Conservation (phyloP, 2,113 vertebrate species). For the Antigone vipio region DNA sequence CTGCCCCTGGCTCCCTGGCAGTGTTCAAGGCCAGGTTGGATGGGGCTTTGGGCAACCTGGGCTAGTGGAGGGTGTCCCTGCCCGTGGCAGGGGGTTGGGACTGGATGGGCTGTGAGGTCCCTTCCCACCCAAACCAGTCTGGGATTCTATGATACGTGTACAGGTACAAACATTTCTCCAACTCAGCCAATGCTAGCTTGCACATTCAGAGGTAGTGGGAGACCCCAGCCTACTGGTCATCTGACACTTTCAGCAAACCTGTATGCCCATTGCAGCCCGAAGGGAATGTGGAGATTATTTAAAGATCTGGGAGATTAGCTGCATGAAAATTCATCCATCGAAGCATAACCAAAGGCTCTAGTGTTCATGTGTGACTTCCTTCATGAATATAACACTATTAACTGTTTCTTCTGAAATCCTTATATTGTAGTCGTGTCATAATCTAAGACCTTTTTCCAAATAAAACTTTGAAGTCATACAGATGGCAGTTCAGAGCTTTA, state of each 20-base stretch:
- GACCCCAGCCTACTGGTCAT: not conserved
- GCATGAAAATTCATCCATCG: not conserved
- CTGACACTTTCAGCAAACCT: not conserved
- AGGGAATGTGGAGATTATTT: not conserved
- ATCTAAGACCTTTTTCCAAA: not conserved
- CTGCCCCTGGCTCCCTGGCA: too few species aligned
- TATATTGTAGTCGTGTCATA: not conserved
- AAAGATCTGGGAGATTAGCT: not conserved
- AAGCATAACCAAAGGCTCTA: not conserved
- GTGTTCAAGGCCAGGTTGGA: too few species aligned
- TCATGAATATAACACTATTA: too few species aligned
- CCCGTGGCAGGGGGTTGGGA: too few species aligned
- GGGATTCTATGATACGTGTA: too few species aligned
- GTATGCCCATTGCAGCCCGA: not conserved
- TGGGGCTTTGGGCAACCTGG: too few species aligned
- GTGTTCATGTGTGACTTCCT: not conserved
- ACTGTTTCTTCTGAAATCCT: not conserved
- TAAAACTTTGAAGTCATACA: not conserved
- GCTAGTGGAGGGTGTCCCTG: too few species aligned
- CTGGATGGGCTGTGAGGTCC: too few species aligned
- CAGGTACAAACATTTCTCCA: not conserved
- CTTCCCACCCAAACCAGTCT: too few species aligned
- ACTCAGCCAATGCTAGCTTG: not conserved
- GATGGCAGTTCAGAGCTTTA: not conserved
- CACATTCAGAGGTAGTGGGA: not conserved